Base-by-base conservation (phyloP, 2,113 vertebrate species). In the Petromus typicus region DNA sequence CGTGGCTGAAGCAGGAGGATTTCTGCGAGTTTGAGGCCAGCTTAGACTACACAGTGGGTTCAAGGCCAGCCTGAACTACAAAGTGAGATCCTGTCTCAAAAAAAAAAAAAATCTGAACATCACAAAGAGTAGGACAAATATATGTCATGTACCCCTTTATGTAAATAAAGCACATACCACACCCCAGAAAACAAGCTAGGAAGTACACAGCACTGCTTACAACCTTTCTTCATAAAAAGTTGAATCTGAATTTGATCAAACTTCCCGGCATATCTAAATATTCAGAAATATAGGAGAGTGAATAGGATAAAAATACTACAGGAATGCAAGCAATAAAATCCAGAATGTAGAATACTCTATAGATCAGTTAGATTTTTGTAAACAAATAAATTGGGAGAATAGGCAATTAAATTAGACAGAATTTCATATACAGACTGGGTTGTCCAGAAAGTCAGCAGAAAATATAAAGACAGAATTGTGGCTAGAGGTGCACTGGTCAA, bases 171-270 rank as follows among this genome's bases (percentile, higher is more conserved):
- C n/a, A 79, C 9, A 66, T 40, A 71, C 16, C 56, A 71, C 32
- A 73, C 34, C 32, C 57, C 85, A 89, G 64, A 80, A 86, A 37
- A n/a, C 45, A 59, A 54, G 27, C 17, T 51, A 34, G 18, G 48
- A 69, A 84, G 54, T 73, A 61, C 16, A 78, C 4, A 85, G 73
- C 40, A 88, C 3, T 63, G 13, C 45, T 88, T 34, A 63, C 57
- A 94, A 91, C 59, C 25, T 78, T 86, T 78, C 90, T 90, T 89
- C 67, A 92, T n/a, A 94, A 67, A 83, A 48, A 57, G 45, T 43
- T 92, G 66, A 66, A 57, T 87, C 34, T 61, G n/a, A 96, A 92
- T 90, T 88, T 67, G 54, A 85, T 88, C 3, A 43, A 64, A 86
- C 17, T 23, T 81, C 95, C 80, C 83, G 69, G 67, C 61, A 45